Base-by-base conservation (phyloP, 2,888 invertebrate genomes). In the Pomacea canaliculata region DNA sequence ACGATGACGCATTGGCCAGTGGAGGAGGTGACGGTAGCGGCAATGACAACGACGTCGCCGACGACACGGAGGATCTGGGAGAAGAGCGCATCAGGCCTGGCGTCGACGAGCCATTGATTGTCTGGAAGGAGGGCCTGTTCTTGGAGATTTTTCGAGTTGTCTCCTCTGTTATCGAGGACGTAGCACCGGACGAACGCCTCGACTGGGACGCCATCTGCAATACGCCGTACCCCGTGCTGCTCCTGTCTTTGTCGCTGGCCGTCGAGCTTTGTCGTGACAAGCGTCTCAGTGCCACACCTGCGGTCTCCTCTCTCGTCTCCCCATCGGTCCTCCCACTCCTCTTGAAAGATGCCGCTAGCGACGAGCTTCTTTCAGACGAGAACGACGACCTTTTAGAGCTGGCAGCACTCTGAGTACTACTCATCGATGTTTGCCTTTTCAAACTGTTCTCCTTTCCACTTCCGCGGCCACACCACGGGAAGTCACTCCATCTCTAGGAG, bases 21-120 rank as follows among this genome's bases (percentile, higher is more conserved):
- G 60, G 27, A 18, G 71, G 74, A 13, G 74, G 69, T 19, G 68
- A 59, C 9, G 23, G n/a, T 19, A 60, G 51, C 8, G 37, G 46
- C 2, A 51, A 27, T 7, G 37, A 23, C 18, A 9, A 23, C 10
- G 72, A 49, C 37, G 73, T 19, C n/a, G 68, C 46, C 37, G 73
- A 60, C 12, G 74, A 60, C 16, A 18, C 13, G 56, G 75, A 72
- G 70, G 67, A n/a, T 23, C 37, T 18, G 51, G 18, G 19, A 46
- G 74, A 74, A 48, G 67, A 51, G 27, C 74, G 74, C 23, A 23
- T 51, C 62, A 69, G n/a, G 49, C 60, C 74, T 7, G 74, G 74
- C 59, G 74, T 74, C 46, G 78, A 71, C 7, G 62, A 68, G 59
- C 63, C 65, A 16, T 70, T 66, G 62, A 71, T 74, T 51, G 48